Evolutionary conservation across 2,888 invertebrate genomes (phyloP), one percentile per base, ranked within the genome.

Genomic region (Schizaphis graminum): DNA sequence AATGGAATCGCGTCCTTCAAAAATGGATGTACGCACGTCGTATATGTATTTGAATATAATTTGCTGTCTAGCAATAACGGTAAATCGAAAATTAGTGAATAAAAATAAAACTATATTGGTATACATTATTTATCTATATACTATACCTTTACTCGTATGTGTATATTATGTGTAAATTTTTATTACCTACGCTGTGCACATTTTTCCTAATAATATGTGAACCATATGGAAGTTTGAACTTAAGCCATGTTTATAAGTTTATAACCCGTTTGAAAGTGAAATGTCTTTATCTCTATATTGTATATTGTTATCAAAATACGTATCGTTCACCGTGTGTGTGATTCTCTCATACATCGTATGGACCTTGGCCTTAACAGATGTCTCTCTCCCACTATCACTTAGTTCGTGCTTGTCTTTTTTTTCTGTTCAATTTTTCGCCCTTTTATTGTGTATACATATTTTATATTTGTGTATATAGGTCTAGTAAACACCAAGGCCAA

Each of bases 401-500:
- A 35, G 67, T 67, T 67, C 16, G 16, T 77, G 21, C 35, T 44
- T 67, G 16, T 53, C 67, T 87, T 67, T 41, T 87, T 87, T 92
- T 35, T 35, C n/a, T 67, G 28, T 67, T 28, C n/a, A 11, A 92
- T 67, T 92, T 89, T 89, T 56, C 24, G 57, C 47, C 89, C 89
- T 93, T 93, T 93, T 56, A 53, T 89, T n/a, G 28, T 86, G 85
- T 89, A 16, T 89, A 92, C 11, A 44, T n/a, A 57, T 93, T 35
- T 44, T 35, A 13, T 89, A 77, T 89, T 93, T n/a, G 44, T 89
- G 84, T 57, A 44, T 47, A 26, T 47, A n/a, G 67, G 77, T 92
- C 89, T 93, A 84, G 93, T 89, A 90, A 93, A 85, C 85, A 16
- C 44, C 93, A 57, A 93, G 90, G 89, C 41, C 85, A 56, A 93